phyloP scores from a whole-genome alignment of 2,113 vertebrate species.

The Ploceus nigricollis region DNA sequence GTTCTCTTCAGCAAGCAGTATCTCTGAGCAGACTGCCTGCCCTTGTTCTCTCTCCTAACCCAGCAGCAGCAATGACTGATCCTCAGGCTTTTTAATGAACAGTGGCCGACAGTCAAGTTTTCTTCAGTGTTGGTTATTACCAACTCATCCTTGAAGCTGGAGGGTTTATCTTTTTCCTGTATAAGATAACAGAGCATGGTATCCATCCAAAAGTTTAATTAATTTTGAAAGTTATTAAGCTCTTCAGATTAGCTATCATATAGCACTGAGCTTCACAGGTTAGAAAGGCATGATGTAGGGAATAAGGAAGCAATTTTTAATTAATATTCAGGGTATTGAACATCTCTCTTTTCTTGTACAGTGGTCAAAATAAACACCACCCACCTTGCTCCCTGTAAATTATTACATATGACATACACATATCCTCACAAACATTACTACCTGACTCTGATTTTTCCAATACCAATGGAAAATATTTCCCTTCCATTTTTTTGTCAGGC shows the following conservation, averaged over 20 bases:
- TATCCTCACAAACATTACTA: background rate
- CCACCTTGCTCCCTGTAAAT: background rate
- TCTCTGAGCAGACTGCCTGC: background rate
- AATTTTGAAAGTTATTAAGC: background rate
- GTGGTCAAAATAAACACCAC: background rate
- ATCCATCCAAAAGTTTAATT: background rate
- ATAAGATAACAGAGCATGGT: background rate
- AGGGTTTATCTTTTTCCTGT: background rate
- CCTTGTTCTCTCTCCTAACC: background rate
- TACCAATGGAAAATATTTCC: background rate
- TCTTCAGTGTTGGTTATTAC: background rate
- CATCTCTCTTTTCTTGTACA: background rate
- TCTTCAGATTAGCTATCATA: background rate
- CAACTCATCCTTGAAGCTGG: background rate
- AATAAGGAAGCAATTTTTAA: background rate
- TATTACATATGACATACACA: background rate
- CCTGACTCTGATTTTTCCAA: background rate
- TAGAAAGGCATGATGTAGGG: background rate
- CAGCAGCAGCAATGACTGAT: background rate
- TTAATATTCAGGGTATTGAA: background rate
- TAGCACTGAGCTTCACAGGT: background rate
- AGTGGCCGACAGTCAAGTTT: background rate
- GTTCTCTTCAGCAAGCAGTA: background rate
- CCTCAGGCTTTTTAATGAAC: background rate
- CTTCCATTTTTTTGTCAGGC: background rate